phyloP scores from a whole-genome alignment of 2,888 invertebrate genomes.

The Ochropleura plecta region DNA sequence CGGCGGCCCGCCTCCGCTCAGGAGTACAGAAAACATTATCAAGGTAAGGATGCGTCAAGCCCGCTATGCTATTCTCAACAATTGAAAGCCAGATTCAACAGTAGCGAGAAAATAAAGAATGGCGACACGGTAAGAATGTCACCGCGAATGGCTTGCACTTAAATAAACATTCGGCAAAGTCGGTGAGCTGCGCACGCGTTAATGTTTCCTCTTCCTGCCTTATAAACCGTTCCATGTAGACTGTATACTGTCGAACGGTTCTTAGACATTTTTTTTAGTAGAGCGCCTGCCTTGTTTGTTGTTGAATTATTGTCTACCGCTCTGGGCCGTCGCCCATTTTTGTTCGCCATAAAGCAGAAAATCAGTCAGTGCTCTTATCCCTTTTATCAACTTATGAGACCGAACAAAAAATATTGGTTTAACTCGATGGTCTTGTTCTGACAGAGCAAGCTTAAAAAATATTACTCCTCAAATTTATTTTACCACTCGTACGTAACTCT shows the following conservation, averaged over 20 bases:
- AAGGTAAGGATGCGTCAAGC: constrained; percentile 75
- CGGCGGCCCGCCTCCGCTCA: constrained; percentile 75
- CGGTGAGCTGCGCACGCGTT: constrained; percentile 41
- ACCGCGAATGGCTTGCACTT: constrained; percentile 27
- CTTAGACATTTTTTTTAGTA: constrained; percentile 6
- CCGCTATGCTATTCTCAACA: neutral
- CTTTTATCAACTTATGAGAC: no score
- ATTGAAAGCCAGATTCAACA: neutral
- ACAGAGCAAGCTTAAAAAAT: no score
- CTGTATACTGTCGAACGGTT: constrained; percentile 13
- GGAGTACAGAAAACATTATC: constrained; percentile 87
- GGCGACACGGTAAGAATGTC: constrained; percentile 20
- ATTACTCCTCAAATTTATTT: no score
- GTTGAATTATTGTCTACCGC: neutral
- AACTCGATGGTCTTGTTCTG: no score
- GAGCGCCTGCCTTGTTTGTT: neutral
- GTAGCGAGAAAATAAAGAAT: constrained; percentile 13
- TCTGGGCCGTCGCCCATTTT: neutral
- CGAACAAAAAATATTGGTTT: no score
- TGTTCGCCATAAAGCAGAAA: neutral
- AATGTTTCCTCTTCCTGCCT: constrained; percentile 48
- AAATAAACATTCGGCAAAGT: constrained; percentile 38
- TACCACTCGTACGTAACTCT: no score
- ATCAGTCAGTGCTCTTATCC: neutral
- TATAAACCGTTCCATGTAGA: constrained; percentile 30